These are phyloP conservation scores for Amblyopsis rosae DNA, from an alignment of 2,113 vertebrate species.

Conservation along the genomic window DNA sequence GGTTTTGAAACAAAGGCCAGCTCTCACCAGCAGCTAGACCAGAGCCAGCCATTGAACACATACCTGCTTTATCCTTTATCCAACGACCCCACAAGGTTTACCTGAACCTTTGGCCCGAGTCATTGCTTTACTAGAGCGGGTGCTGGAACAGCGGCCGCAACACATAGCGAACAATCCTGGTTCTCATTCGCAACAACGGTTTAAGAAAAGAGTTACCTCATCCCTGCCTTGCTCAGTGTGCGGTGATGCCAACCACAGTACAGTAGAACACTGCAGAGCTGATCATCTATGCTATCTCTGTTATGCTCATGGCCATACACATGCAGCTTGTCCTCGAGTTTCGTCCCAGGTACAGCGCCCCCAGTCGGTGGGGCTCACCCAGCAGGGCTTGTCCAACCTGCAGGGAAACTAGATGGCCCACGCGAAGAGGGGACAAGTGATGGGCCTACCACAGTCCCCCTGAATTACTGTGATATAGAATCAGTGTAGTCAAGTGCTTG, in stretches of 20 bases:
- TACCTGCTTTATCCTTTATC: no score
- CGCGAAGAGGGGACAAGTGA: not conserved
- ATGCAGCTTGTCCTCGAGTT: not conserved
- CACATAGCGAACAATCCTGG: not conserved
- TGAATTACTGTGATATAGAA: not conserved
- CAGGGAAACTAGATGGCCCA: not conserved
- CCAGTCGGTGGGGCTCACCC: not conserved
- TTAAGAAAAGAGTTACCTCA: not conserved
- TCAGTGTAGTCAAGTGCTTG: not conserved
- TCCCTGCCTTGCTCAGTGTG: not conserved
- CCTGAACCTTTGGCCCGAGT: not conserved
- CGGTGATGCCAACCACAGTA: not conserved
- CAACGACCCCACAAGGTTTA: no score
- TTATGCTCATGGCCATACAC: not conserved
- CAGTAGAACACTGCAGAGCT: not conserved
- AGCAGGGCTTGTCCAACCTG: not conserved
- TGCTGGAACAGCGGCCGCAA: not conserved
- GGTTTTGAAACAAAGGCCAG: no score
- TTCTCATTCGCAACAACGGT: not conserved
- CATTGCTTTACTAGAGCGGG: constrained; percentile 15
- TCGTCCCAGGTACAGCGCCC: not conserved
- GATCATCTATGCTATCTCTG: not conserved
- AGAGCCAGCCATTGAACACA: no score
- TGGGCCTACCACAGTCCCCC: not conserved
- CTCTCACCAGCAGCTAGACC: not conserved